Conservation (phyloP, 2,888 invertebrate species). For the Muschampia plurimacula region DNA sequence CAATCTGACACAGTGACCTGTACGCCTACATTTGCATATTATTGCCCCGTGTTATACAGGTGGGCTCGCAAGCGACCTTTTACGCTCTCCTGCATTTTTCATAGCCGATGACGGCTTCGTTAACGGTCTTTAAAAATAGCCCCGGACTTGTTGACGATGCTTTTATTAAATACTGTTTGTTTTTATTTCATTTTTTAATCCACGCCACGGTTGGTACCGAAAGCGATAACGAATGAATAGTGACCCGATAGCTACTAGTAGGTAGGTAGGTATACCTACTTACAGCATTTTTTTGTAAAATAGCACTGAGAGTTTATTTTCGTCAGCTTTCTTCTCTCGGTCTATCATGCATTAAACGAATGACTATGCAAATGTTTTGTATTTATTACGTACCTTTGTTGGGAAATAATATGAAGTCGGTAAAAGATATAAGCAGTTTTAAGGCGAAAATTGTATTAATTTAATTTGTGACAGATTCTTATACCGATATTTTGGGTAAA, state of each 20-base stretch:
- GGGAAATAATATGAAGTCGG: too few species aligned
- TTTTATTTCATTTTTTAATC: slow-evolving; percentile 12
- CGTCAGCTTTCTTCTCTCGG: too few species aligned
- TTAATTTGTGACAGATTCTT: too few species aligned
- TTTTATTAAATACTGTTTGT: slow-evolving; percentile 12
- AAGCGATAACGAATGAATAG: neutral
- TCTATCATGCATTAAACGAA: too few species aligned
- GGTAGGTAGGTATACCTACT: too few species aligned
- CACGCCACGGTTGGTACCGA: neutral
- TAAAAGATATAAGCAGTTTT: too few species aligned
- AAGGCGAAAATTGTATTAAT: too few species aligned
- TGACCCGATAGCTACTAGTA: neutral
- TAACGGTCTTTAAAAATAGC: slow-evolving; percentile 17
- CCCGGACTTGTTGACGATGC: neutral
- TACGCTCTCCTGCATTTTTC: slow-evolving; percentile 24
- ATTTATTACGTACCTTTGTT: too few species aligned
- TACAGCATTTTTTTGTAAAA: neutral
- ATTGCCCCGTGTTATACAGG: slow-evolving; percentile 24
- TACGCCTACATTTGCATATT: slow-evolving; percentile 20
- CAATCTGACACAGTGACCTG: slow-evolving; percentile 26
- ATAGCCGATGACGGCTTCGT: slow-evolving; percentile 22
- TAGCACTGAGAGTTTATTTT: neutral
- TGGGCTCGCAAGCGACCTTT: slow-evolving; percentile 18
- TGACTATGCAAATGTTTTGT: too few species aligned
- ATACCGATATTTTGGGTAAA: neutral